These are phyloP conservation scores for Drosophila willistoni DNA, from an alignment of 1,140 invertebrate genomes.

Conservation along the genomic window DNA sequence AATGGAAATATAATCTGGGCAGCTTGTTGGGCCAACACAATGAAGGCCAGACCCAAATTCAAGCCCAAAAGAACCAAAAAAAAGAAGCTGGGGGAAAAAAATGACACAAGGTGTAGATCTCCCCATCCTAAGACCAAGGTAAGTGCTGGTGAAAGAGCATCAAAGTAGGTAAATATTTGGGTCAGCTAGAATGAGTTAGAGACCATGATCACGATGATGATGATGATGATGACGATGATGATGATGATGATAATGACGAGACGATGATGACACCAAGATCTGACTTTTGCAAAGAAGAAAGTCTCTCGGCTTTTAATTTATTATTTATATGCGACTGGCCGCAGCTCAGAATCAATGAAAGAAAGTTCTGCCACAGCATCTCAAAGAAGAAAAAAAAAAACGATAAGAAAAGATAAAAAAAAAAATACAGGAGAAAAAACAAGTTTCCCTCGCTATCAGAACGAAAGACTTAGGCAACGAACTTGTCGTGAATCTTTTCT, in stretches of 20 bases:
- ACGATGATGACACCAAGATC: conserved; percentile 64
- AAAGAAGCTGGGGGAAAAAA: conserved; percentile 19
- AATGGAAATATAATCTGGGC: conserved; percentile 63
- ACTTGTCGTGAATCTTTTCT: conserved; percentile 46
- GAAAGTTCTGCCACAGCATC: conserved; percentile 75
- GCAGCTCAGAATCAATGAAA: conserved; percentile 68
- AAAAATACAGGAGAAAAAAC: conserved; percentile 24
- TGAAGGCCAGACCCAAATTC: conserved; percentile 2
- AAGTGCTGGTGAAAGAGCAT: conserved; percentile 45
- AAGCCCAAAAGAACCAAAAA: conserved; percentile 15
- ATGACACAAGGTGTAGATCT: conserved; percentile 70
- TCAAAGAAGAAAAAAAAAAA: conserved; percentile 24
- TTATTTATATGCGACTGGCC: conserved; percentile 74
- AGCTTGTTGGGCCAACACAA: conserved; percentile 64
- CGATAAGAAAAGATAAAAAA: conserved; percentile 26
- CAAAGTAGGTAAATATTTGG: conserved; percentile 58
- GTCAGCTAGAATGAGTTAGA: conserved; percentile 46
- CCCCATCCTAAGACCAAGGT: not conserved
- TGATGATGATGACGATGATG: conserved; percentile 16
- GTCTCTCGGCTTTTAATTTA: conserved; percentile 69
- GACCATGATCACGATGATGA: conserved; percentile 34
- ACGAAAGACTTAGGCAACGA: conserved; percentile 76
- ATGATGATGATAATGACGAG: conserved; percentile 36
- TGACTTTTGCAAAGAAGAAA: conserved; percentile 60
- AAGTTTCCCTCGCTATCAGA: conserved; percentile 49